Conservation (phyloP, 2,797 vertebrate species). For the Prionace glauca region DNA sequence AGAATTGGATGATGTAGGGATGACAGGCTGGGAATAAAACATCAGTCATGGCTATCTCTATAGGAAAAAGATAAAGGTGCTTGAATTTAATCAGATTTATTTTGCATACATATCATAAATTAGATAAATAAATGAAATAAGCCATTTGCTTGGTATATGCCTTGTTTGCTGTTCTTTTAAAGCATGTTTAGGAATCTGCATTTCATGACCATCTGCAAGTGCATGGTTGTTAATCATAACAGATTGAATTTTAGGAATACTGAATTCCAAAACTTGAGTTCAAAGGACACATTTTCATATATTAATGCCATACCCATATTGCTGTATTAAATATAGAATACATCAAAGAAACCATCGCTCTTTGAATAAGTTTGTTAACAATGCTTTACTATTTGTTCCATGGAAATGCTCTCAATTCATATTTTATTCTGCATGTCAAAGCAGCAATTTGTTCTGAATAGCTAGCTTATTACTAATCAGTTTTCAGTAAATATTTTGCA, state of each 20-base stretch:
- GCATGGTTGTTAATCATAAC: not conserved
- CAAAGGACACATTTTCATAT: not conserved
- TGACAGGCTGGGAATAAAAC: not conserved
- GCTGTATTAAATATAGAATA: not conserved
- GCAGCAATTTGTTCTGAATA: not conserved
- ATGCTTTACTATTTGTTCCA: not conserved
- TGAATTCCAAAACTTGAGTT: not conserved
- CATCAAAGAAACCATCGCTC: not conserved
- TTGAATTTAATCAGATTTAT: not conserved
- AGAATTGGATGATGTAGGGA: not conserved
- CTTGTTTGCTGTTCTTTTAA: not conserved
- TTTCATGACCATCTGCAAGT: not conserved
- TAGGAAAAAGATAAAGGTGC: not conserved
- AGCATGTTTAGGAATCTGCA: not conserved
- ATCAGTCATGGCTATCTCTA: not conserved
- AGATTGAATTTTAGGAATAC: not conserved
- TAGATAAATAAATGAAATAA: not conserved
- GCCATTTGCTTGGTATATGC: not conserved
- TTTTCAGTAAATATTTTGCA: not conserved
- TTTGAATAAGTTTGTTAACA: not conserved
- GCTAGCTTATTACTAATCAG: not conserved
- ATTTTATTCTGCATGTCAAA: not conserved
- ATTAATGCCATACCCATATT: not conserved
- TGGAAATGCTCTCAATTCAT: not conserved
- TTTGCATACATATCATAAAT: not conserved